Evolutionary conservation across 37 sponge, comb jelly and placozoan genomes (phyloP).

Genomic region (Crambe crambe): DNA sequence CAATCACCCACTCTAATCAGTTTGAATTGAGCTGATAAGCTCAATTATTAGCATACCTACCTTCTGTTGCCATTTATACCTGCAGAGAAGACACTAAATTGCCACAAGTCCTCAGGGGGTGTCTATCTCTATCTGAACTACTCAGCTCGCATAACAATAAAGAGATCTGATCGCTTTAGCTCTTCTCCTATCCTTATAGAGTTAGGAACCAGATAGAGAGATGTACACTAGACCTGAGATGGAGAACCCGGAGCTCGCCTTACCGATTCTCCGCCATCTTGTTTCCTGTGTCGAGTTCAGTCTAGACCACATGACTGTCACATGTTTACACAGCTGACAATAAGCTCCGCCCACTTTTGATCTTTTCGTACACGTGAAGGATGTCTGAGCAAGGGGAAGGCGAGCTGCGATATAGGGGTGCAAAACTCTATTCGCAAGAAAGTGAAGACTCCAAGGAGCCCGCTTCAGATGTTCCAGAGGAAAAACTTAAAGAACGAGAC

Average conservation of each 20-base stretch:
- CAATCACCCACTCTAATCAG: too few species aligned
- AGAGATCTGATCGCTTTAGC: too few species aligned
- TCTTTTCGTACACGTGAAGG: not conserved
- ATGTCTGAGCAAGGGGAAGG: not conserved
- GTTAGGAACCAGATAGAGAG: too few species aligned
- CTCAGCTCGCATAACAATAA: not conserved
- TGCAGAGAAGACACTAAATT: not conserved
- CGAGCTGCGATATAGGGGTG: too few species aligned
- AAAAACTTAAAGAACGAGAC: not conserved
- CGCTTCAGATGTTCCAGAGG: not conserved
- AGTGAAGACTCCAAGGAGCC: too few species aligned
- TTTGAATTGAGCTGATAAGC: not conserved
- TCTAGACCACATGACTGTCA: not conserved
- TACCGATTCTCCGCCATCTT: not conserved
- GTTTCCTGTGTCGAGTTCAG: not conserved
- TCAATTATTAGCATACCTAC: not conserved
- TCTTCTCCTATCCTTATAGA: too few species aligned
- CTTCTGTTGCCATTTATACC: not conserved
- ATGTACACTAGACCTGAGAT: too few species aligned
- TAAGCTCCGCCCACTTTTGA: too few species aligned
- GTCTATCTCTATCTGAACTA: not conserved
- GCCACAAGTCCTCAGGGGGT: not conserved
- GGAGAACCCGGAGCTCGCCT: too few species aligned
- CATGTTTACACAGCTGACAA: not conserved
- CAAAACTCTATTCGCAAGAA: too few species aligned